Conservation (phyloP, 30 jellyfish, hydroid and myxozoan genomes). For the Cassiopea andromeda region DNA sequence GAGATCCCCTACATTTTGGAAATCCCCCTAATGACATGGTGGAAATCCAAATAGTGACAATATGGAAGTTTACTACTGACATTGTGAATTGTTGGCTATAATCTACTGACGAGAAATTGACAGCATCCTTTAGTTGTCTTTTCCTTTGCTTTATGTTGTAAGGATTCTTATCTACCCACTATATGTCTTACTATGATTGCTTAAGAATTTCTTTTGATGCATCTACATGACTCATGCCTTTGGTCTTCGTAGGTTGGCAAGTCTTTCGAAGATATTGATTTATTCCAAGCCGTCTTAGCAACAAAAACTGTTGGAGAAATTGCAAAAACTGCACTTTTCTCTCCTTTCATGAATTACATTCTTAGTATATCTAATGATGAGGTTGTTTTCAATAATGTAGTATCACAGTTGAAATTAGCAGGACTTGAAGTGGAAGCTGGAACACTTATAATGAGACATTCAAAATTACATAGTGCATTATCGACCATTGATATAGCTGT, state of each 20-base stretch:
- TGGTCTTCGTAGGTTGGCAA: constrained; percentile 21
- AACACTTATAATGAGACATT: constrained; percentile 27
- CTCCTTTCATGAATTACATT: constrained; percentile 26
- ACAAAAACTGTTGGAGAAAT: constrained; percentile 21
- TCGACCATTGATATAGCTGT: constrained; percentile 55
- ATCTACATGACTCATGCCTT: neutral
- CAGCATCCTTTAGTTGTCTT: too few species aligned
- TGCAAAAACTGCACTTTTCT: constrained; percentile 45
- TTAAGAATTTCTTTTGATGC: neutral
- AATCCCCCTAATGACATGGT: too few species aligned
- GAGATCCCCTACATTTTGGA: too few species aligned
- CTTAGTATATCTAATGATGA: constrained; percentile 24
- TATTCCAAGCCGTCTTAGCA: constrained; percentile 28
- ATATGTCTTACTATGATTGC: neutral
- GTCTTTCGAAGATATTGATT: constrained; percentile 17
- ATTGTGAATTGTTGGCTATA: too few species aligned
- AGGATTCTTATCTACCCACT: too few species aligned
- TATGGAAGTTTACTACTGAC: too few species aligned
- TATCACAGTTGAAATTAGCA: constrained; percentile 47
- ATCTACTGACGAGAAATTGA: too few species aligned
- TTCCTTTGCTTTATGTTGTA: too few species aligned
- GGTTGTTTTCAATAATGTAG: constrained; percentile 30
- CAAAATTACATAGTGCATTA: constrained; percentile 23
- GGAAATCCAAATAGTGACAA: too few species aligned
- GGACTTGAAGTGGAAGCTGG: constrained; percentile 82